Percentiles rank a stretch among this genome's conserved stretches.
phyloP scores from a whole-genome alignment of 37 sponge, comb jelly and placozoan genomes.

The Spongilla lacustris region DNA sequence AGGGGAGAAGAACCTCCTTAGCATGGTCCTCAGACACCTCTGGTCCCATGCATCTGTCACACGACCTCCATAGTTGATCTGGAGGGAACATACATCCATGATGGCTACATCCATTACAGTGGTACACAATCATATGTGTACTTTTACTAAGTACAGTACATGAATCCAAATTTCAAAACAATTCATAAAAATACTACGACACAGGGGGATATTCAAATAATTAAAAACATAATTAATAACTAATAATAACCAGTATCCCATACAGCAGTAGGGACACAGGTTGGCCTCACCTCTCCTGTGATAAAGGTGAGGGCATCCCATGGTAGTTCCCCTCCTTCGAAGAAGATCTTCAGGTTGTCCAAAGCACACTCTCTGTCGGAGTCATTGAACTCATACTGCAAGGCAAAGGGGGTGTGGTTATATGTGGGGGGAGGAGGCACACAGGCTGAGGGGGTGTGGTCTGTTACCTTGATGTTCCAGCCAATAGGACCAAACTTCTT shows the following conservation, averaged over 20 bases:
- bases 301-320: conserved; percentile 98
- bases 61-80: conserved; percentile 99
- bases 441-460: neutral
- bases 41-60: conserved; percentile 99
- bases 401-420: neutral
- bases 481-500: conserved; percentile 99
- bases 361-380: conserved; percentile 97
- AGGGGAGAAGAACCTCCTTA: conserved; percentile 92
- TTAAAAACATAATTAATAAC: too few species aligned
- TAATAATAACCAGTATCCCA: too few species aligned
- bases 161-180: too few species aligned
- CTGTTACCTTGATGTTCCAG: conserved; percentile 93
- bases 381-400: conserved; percentile 96
- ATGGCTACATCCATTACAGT: too few species aligned
- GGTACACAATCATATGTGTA: too few species aligned
- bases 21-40: conserved; percentile 89
- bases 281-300: conserved; percentile 96
- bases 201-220: too few species aligned
- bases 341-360: conserved; percentile 95
- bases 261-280: too few species aligned
- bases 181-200: too few species aligned
- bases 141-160: too few species aligned
- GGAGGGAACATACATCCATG: too few species aligned
- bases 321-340: conserved; percentile 91
- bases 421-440: neutral